Conservation (phyloP, 1,140 invertebrate genomes). For the Phenacoccus solenopsis region DNA sequence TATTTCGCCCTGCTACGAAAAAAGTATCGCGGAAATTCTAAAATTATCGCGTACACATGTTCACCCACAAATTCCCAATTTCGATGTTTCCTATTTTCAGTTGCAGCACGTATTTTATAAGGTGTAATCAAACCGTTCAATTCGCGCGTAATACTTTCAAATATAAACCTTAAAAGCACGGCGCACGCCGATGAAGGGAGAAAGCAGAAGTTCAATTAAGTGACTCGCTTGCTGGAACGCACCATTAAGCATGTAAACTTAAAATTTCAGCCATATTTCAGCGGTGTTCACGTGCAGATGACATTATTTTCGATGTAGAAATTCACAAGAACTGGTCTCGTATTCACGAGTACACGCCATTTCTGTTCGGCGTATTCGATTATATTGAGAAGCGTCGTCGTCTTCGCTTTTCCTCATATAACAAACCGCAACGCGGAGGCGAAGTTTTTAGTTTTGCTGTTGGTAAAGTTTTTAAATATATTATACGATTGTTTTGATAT, state of each 20-base stretch:
- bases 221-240: slow-evolving; percentile 7
- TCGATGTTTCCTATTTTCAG: neutral
- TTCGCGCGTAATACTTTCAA: slow-evolving; percentile 1
- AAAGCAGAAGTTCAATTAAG: slow-evolving; percentile 16
- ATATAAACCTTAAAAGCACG: neutral
- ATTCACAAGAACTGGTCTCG: neutral
- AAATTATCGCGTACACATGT: neutral
- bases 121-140: slow-evolving; percentile 1
- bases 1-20: too few species aligned
- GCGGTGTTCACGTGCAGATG: slow-evolving; percentile 15
- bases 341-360: neutral
- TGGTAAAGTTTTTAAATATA: neutral
- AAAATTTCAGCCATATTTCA: slow-evolving; percentile 12
- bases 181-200: neutral
- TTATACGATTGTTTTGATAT: neutral
- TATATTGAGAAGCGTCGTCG: neutral
- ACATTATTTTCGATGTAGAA: slow-evolving; percentile 15
- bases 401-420: neutral
- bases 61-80: neutral
- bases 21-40: neutral
- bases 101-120: neutral
- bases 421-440: neutral
- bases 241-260: slow-evolving; percentile 18
- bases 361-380: neutral
- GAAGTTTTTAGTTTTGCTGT: neutral